Percentiles rank a stretch among this genome's conserved stretches.
Evolutionary conservation across 1,140 invertebrate species (phyloP).

Genomic region (Drosophila pseudoananassae): DNA sequence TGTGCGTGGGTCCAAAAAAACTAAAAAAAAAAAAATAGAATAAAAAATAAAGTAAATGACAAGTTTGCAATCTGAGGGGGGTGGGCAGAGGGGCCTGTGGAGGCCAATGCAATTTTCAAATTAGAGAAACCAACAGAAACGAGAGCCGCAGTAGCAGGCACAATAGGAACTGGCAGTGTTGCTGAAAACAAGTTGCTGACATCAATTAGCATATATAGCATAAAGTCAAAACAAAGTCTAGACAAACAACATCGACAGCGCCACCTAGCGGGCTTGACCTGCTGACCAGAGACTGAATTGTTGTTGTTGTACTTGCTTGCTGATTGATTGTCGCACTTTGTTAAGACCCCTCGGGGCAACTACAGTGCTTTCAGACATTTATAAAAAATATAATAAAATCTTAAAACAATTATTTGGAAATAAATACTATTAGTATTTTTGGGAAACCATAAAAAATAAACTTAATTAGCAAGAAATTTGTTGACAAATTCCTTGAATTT

Average conservation of each 20-base stretch:
- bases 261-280: constrained; percentile 62
- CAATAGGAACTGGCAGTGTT: constrained; percentile 57
- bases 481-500: background rate
- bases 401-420: background rate
- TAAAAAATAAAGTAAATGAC: constrained; percentile 11
- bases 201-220: constrained; percentile 72
- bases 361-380: constrained; percentile 20
- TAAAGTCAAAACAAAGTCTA: constrained; percentile 70
- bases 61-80: constrained; percentile 9
- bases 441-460: background rate
- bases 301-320: constrained; percentile 34
- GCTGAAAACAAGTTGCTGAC: constrained; percentile 60
- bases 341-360: constrained; percentile 22
- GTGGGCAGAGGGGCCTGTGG: constrained; percentile 15
- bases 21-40: background rate
- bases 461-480: background rate
- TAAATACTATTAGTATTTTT: background rate
- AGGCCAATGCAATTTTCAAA: constrained; percentile 78
- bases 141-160: constrained; percentile 24
- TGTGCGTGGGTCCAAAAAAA: constrained; percentile 55
- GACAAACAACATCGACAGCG: constrained; percentile 57
- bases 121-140: constrained; percentile 54
- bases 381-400: background rate
- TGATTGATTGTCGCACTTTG: constrained; percentile 68
- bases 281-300: constrained; percentile 34